Evolutionary conservation across 2,888 invertebrate genomes (phyloP).

Genomic region (Acleris holmiana): DNA sequence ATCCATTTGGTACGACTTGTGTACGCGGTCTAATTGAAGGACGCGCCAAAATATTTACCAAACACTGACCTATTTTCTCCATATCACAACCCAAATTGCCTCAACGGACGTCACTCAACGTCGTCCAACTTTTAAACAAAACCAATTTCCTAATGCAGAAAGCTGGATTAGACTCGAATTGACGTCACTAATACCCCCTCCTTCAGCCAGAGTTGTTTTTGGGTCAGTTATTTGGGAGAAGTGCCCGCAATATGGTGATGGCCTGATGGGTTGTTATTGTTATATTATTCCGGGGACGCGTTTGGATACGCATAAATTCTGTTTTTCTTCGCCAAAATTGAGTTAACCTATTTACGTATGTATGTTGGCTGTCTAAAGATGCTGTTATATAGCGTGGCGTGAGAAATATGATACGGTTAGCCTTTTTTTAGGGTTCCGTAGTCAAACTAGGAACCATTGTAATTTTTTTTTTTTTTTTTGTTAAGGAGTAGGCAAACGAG

Average conservation of each 20-base stretch:
- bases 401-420: not conserved
- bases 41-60: not conserved
- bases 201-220: slow-evolving; percentile 51
- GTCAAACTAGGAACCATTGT: too few relatives aligned
- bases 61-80: not conserved
- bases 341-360: slow-evolving; percentile 23
- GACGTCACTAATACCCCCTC: slow-evolving; percentile 33
- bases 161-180: slow-evolving; percentile 23
- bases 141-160: slow-evolving; percentile 35
- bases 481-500: too few relatives aligned
- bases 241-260: slow-evolving; percentile 46
- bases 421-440: too few relatives aligned
- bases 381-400: slow-evolving; percentile 9
- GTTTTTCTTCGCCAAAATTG: slow-evolving; percentile 32
- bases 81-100: not conserved
- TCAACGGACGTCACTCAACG: slow-evolving; percentile 9
- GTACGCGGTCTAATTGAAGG: too few relatives aligned
- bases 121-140: slow-evolving; percentile 20
- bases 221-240: slow-evolving; percentile 56
- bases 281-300: slow-evolving; percentile 34
- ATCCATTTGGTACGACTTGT: too few relatives aligned
- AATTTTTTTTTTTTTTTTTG: too few relatives aligned
- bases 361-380: slow-evolving; percentile 7
- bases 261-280: slow-evolving; percentile 40
- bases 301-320: slow-evolving; percentile 34